Evolutionary conservation across 2,888 invertebrate genomes (phyloP).

Genomic region (Chrysolina oricalcia): DNA sequence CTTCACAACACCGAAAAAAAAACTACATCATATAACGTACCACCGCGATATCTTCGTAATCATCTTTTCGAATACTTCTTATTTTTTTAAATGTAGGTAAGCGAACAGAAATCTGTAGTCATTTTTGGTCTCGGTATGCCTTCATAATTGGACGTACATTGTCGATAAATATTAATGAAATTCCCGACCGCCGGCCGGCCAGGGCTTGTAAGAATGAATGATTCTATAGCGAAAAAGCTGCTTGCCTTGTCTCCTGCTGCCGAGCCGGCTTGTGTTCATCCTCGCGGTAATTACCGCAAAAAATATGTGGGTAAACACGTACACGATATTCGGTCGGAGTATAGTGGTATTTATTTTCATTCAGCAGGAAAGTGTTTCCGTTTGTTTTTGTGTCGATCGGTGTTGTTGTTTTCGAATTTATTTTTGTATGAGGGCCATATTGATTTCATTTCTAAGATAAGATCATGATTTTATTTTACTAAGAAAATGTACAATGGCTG

Average conservation of each 20-base stretch:
- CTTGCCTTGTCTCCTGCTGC: slow-evolving; percentile 40
- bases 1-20: neutral
- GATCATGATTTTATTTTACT: no score
- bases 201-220: slow-evolving; percentile 34
- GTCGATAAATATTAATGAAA: slow-evolving; percentile 53
- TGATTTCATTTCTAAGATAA: no score
- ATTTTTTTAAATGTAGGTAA: slow-evolving; percentile 20
- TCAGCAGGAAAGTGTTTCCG: slow-evolving; percentile 27
- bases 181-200: slow-evolving; percentile 36
- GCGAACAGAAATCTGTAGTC: slow-evolving; percentile 33
- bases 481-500: no score
- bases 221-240: slow-evolving; percentile 37
- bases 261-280: slow-evolving; percentile 8
- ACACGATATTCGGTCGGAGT: slow-evolving; percentile 26
- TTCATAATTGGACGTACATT: slow-evolving; percentile 49
- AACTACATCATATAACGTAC: slow-evolving; percentile 13
- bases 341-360: slow-evolving; percentile 41
- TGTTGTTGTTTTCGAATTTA: no score
- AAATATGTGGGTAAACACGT: slow-evolving; percentile 40
- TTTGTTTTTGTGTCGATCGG: no score
- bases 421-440: no score
- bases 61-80: slow-evolving; percentile 25
- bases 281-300: slow-evolving; percentile 36
- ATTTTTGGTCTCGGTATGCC: slow-evolving; percentile 36
- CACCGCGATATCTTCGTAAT: slow-evolving; percentile 36